Conservation (phyloP, 2,113 vertebrate species). For the Bujurquina vittata region DNA sequence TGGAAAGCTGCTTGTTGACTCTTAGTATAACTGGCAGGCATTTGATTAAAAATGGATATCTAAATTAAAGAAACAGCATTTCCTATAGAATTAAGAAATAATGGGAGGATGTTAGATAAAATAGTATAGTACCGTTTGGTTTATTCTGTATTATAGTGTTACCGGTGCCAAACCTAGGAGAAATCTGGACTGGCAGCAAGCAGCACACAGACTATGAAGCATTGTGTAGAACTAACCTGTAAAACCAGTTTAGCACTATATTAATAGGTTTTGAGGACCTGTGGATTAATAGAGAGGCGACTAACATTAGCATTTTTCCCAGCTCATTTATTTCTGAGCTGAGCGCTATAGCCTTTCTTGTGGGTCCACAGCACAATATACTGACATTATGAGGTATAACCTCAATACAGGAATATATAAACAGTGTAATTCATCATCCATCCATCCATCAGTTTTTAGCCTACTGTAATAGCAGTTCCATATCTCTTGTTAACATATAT, state of each 20-base stretch:
- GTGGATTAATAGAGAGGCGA: not conserved
- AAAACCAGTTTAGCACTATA: not conserved
- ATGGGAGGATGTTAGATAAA: not conserved
- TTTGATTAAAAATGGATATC: not conserved
- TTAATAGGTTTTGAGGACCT: not conserved
- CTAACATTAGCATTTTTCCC: not conserved
- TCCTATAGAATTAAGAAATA: not conserved
- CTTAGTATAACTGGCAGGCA: not conserved
- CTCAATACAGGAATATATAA: not conserved
- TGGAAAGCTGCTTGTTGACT: not conserved
- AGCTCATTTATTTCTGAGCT: no score
- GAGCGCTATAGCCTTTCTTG: not conserved
- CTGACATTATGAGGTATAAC: not conserved
- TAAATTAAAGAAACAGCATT: not conserved
- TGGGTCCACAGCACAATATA: not conserved
- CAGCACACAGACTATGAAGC: not conserved
- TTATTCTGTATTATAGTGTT: not conserved
- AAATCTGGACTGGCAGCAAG: not conserved
- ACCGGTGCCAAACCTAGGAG: not conserved
- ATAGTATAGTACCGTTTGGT: not conserved
- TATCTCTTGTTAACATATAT: not conserved
- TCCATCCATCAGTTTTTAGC: not conserved
- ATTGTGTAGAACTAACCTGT: not conserved
- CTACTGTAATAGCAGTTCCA: not conserved
- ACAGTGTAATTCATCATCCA: not conserved